Base-by-base conservation (phyloP, 2,888 invertebrate species). In the Ophion costatus region DNA sequence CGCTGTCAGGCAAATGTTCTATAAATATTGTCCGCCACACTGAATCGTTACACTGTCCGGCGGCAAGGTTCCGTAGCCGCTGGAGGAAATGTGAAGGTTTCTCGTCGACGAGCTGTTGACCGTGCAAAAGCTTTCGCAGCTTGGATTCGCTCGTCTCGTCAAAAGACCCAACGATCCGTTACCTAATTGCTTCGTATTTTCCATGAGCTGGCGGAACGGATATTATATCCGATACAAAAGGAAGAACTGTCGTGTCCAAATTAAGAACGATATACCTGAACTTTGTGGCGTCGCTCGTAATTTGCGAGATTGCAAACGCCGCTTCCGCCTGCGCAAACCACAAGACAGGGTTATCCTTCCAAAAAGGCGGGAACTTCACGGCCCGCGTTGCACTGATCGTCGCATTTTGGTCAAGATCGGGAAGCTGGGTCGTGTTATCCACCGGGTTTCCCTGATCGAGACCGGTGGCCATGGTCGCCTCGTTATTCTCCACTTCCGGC, bases 241-340 rank as follows among this genome's bases (percentile, higher is more conserved):
- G 67, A 3, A 86, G 80, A 3, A 83, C 81, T 5, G 80, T 71
- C 20, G 69, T 66, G 24, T 87, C 86, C 3, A 88, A 66, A n/a
- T 51, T 79, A 2, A 78, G 69, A 1, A 87, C 14, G 1, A 87
- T 69, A 17, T 82, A 24, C 20, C 84, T 78, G 63, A 76, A 88
- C 57, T 86, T 85, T 1, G 80, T 77, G 17, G 14, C 9, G 29
- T 88, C 86, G 10, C 4, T 69, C 1, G 76, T 75, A 29, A 87
- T 76, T 20, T 69, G 57, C 2, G 78, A 63, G 1, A 69, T 80
- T 0, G 33, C 22, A 78, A 88, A 89, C 0, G 83, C 82, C 0
- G 88, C 80, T 67, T 89, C 89, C 4, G 84, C 78, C 51, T 87
- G 86, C 1, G 45, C 38, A 20, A 89, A 87, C 87, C 88, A 89